Evolutionary conservation across 2,797 vertebrate genomes (phyloP).

Genomic region (Labeo calbasu): DNA sequence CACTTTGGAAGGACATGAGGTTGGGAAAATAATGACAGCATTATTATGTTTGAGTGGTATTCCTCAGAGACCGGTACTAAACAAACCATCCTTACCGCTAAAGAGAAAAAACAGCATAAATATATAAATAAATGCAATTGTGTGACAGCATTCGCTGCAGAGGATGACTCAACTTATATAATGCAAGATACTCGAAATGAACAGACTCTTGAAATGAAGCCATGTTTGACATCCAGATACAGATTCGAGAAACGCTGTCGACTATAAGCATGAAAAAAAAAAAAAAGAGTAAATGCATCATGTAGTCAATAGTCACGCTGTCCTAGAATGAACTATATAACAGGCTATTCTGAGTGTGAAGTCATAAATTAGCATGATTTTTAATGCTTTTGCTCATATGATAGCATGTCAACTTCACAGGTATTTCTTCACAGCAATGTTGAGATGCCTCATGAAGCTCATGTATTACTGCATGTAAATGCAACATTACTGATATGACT

Average conservation of each 20-base stretch:
- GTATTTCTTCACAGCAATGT: not conserved
- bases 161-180: constrained; percentile 19
- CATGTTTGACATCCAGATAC: not conserved
- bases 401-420: not conserved
- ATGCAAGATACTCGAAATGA: not conserved
- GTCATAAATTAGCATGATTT: not conserved
- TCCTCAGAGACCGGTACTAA: not conserved
- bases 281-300: no score
- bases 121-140: not conserved
- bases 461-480: not conserved
- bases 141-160: not conserved
- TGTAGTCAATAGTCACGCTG: not conserved
- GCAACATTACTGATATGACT: not conserved
- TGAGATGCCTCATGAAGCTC: no score
- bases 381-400: not conserved
- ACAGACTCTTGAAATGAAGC: not conserved
- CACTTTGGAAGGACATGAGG: not conserved
- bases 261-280: not conserved
- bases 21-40: not conserved
- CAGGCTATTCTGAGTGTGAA: not conserved
- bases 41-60: not conserved
- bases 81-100: not conserved
- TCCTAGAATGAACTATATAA: not conserved
- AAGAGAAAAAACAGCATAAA: not conserved
- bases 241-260: not conserved